Evolutionary conservation across 2,797 vertebrate genomes (phyloP).

Genomic region (Avahi laniger): DNA sequence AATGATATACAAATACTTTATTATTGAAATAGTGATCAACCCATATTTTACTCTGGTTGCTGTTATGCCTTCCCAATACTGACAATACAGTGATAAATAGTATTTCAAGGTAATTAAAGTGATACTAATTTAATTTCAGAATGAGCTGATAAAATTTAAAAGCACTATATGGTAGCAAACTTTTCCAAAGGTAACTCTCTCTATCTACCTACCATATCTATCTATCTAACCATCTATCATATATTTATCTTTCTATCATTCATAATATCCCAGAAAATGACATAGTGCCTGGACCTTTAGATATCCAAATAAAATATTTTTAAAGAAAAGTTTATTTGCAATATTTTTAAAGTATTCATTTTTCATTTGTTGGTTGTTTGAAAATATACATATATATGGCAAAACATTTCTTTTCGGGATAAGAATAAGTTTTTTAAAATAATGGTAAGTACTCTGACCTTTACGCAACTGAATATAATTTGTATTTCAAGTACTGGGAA

Average conservation of each 20-base stretch:
- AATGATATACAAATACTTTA: not conserved
- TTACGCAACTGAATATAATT: not conserved
- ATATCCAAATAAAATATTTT: not conserved
- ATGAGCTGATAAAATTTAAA: not conserved
- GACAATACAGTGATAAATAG: not conserved
- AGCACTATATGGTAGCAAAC: not conserved
- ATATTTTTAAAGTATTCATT: not conserved
- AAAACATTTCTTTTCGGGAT: not conserved
- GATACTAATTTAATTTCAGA: not conserved
- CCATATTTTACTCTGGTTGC: not conserved
- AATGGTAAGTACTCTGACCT: not conserved
- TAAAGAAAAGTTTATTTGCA: not conserved
- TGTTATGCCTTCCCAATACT: not conserved
- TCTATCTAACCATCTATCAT: not conserved
- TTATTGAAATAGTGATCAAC: not conserved
- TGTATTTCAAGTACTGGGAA: not conserved
- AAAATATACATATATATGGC: not conserved
- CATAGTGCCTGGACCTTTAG: not conserved
- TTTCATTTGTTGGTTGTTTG: not conserved
- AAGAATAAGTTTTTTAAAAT: not conserved
- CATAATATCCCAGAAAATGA: not conserved
- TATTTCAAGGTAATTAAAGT: not conserved
- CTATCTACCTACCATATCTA: not conserved
- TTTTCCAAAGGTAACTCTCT: not conserved
- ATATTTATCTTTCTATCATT: not conserved